Evolutionary conservation across 1,140 invertebrate species (phyloP).

Genomic region (Drosophila pseudoananassae): DNA sequence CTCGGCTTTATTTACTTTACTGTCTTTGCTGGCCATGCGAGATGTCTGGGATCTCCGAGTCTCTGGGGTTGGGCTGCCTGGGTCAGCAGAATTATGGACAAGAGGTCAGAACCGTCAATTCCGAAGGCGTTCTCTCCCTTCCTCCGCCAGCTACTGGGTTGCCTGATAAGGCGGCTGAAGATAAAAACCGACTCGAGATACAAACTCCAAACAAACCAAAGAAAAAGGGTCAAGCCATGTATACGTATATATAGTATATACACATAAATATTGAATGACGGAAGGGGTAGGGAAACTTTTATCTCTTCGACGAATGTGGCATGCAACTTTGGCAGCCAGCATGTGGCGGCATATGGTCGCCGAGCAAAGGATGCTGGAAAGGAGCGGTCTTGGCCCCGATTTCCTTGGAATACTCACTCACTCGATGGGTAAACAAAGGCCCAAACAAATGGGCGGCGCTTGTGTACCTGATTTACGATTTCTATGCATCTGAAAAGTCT

Average conservation of each 20-base stretch:
- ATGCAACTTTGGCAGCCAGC: conserved; percentile 45
- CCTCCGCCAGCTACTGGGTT: conserved; percentile 4
- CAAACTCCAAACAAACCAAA: conserved; percentile 30
- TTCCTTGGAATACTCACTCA: conserved; percentile 24
- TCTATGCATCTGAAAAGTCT: conserved; percentile 35
- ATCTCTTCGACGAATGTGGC: conserved; percentile 40
- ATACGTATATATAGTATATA: background rate
- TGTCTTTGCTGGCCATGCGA: conserved; percentile 35
- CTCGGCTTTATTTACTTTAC: conserved; percentile 42
- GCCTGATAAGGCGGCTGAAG: conserved; percentile 40
- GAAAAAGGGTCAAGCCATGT: conserved; percentile 55
- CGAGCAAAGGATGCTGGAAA: background rate
- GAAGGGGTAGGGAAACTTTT: conserved; percentile 32
- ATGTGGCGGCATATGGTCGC: conserved; percentile 61
- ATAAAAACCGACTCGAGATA: conserved; percentile 34
- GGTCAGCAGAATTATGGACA: conserved; percentile 66
- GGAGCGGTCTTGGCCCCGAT: conserved; percentile 46
- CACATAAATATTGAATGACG: conserved; percentile 28
- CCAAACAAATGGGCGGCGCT: conserved; percentile 43
- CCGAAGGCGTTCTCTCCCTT: conserved; percentile 22
- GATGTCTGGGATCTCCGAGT: conserved; percentile 24
- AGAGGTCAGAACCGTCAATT: conserved; percentile 65
- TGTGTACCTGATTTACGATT: conserved; percentile 53
- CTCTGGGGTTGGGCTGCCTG: conserved; percentile 18
- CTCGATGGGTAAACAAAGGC: conserved; percentile 58